Evolutionary conservation across 2,113 vertebrate species (phyloP).

Genomic region (Maccullochella peelii): DNA sequence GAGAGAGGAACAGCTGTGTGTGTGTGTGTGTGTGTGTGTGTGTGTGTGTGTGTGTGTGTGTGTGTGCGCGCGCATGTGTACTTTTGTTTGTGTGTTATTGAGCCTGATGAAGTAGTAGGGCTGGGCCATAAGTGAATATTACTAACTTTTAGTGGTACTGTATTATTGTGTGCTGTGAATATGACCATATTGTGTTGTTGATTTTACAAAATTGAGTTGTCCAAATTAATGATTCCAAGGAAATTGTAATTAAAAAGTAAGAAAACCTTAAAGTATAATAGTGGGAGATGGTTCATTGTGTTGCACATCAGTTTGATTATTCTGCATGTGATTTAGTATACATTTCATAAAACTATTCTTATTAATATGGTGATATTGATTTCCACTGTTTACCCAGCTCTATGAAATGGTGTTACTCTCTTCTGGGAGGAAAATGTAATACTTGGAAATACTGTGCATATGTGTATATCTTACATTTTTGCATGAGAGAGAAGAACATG

Average conservation of each 20-base stretch:
- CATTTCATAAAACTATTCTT: neutral
- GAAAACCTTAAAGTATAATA: neutral
- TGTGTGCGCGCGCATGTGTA: neutral
- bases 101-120: neutral
- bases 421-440: neutral
- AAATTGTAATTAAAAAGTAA: neutral
- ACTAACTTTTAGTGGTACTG: neutral
- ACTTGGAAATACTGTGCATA: neutral
- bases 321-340: neutral
- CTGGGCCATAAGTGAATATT: neutral
- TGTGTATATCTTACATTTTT: neutral
- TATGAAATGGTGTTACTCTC: neutral
- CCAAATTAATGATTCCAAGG: neutral
- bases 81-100: conserved; percentile 21
- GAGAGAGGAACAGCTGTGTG: conserved; percentile 71
- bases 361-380: neutral
- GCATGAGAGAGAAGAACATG: neutral
- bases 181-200: neutral
- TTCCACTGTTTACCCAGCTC: neutral
- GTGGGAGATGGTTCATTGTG: neutral
- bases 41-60: conserved; percentile 1
- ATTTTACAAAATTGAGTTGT: neutral
- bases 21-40: conserved; percentile 28
- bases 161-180: neutral
- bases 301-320: neutral